These are phyloP conservation scores for Willowsia nigromaculata DNA, from an alignment of 2,888 invertebrate species.

Conservation along the genomic window DNA sequence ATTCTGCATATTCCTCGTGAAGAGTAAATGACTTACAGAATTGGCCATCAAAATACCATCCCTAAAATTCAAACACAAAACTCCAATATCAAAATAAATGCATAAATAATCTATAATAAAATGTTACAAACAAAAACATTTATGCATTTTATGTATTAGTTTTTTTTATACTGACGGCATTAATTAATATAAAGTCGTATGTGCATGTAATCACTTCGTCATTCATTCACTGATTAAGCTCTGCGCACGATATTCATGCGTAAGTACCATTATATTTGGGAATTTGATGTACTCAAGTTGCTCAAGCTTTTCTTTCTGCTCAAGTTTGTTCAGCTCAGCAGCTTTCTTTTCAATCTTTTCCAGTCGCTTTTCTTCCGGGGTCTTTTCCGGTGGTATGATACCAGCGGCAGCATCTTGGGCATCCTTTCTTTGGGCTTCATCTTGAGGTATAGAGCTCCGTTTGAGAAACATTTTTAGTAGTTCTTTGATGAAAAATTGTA, in stretches of 20 bases:
- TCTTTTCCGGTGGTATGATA: too few species aligned
- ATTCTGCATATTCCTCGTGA: constrained; percentile 66
- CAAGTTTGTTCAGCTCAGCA: neutral
- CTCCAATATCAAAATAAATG: neutral
- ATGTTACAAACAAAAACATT: too few species aligned
- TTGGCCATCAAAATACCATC: constrained; percentile 73
- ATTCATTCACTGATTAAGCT: too few species aligned
- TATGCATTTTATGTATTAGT: too few species aligned
- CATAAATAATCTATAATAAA: too few species aligned
- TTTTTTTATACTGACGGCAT: too few species aligned
- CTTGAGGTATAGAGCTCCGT: neutral
- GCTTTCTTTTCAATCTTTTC: constrained; percentile 48
- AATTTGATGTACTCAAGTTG: constrained; percentile 46
- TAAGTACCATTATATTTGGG: constrained; percentile 65
- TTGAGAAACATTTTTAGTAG: constrained; percentile 38
- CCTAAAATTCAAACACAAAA: constrained; percentile 24
- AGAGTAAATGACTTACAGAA: constrained; percentile 61
- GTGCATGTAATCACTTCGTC: too few species aligned
- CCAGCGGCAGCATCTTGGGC: too few species aligned
- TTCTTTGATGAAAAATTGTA: too few species aligned
- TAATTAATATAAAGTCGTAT: too few species aligned
- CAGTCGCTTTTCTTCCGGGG: constrained; percentile 8
- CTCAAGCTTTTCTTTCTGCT: constrained; percentile 2
- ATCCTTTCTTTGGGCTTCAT: neutral
- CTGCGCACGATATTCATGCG: neutral